Conservation (phyloP, 2,888 invertebrate species). For the Orthosia gracilis region DNA sequence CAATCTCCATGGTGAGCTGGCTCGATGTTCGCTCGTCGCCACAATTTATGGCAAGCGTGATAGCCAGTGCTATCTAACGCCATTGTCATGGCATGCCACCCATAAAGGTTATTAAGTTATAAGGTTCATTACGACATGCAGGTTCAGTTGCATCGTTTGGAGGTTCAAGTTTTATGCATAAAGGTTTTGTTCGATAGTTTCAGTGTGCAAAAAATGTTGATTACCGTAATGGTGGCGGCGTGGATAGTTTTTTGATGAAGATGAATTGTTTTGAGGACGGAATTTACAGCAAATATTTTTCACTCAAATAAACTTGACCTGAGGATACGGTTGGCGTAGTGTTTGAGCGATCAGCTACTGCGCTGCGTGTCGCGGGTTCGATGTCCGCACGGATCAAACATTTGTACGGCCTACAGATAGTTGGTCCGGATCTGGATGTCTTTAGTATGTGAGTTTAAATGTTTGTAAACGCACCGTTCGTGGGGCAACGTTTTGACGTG, state of each 20-base stretch:
- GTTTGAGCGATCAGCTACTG: too few species aligned
- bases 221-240: background rate
- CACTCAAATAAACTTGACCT: too few species aligned
- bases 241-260: slow-evolving; percentile 1
- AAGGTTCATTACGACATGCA: slow-evolving; percentile 41
- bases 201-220: slow-evolving; percentile 2
- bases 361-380: too few species aligned
- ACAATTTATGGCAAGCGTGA: slow-evolving; percentile 48
- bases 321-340: too few species aligned
- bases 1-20: slow-evolving; percentile 45
- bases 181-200: slow-evolving; percentile 2
- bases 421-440: too few species aligned
- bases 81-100: slow-evolving; percentile 40
- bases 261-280: background rate
- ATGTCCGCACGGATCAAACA: too few species aligned
- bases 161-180: slow-evolving; percentile 11
- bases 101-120: slow-evolving; percentile 56
- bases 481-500: too few species aligned
- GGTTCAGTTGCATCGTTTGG: slow-evolving; percentile 20
- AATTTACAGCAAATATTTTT: too few species aligned
- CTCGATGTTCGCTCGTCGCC: slow-evolving; percentile 34
- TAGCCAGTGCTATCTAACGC: slow-evolving; percentile 46
- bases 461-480: too few species aligned
- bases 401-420: too few species aligned
- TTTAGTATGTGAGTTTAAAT: too few species aligned